Evolutionary conservation across 2,113 vertebrate genomes (phyloP).

Genomic region (Abramis brama): DNA sequence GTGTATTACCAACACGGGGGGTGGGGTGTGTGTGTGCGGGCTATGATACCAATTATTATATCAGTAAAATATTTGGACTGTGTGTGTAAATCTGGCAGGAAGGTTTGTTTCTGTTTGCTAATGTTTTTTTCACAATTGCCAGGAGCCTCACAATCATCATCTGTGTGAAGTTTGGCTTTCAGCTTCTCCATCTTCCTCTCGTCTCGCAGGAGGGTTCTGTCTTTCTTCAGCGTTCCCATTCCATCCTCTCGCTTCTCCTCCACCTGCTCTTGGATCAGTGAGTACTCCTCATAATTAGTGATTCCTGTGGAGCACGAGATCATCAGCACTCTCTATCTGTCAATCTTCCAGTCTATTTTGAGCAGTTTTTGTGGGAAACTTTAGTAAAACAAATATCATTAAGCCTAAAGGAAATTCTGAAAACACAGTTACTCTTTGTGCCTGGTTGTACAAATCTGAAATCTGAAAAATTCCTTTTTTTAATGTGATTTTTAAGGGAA

Average conservation of each 20-base stretch:
- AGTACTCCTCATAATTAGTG: conserved; percentile 99
- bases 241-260: conserved; percentile 96
- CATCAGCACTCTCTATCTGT: not conserved
- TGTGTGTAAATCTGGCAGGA: not conserved
- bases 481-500: not conserved
- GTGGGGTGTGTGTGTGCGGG: too few species aligned
- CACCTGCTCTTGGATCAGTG: conserved; percentile 90
- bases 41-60: not conserved
- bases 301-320: conserved; percentile 82
- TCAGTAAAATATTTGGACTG: not conserved
- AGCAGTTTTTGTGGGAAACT: conserved; percentile 58
- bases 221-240: conserved; percentile 92
- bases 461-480: not conserved
- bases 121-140: not conserved
- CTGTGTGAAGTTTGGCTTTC: conserved; percentile 98
- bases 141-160: conserved; percentile 90
- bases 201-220: conserved; percentile 89
- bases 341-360: not conserved
- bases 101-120: conserved; percentile 12
- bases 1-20: not conserved
- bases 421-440: not conserved
- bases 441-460: not conserved
- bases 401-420: conserved; percentile 27
- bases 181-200: conserved; percentile 99
- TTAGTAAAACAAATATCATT: conserved; percentile 47